Base-by-base conservation (phyloP, 2,113 vertebrate genomes). In the Boulengeromyrus knoepffleri region DNA sequence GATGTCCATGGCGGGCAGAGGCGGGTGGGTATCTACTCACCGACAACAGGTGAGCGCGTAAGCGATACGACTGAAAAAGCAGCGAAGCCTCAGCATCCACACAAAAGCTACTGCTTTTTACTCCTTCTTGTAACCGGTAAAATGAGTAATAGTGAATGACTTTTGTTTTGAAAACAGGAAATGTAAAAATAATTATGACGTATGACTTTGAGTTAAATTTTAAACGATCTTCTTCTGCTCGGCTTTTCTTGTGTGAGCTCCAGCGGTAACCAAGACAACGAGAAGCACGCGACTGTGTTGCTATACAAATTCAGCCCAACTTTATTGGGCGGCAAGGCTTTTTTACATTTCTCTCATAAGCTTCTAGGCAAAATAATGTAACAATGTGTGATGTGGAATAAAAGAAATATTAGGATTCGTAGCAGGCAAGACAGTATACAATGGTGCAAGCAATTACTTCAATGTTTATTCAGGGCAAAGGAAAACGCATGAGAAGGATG, bases 1-100 rank as follows among this genome's bases (percentile, higher is more conserved):
- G 84, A 97, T 96, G 95, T 97, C 95, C 97, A 98, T 97, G 86
- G 10, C 86, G 53, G 52, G 3, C 50, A 52, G 19, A 27, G 45
- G 2, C 45, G 5, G 17, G 46, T 21, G 56, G 24, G 56, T 62
- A 10, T 6, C 70, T 53, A 52, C 15, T 31, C 19, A 80, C 31
- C 27, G 53, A 83, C 17, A 89, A 77, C 50, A 52, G 56, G 56
- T 62, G 56, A 62, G 56, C 56, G 56, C 24, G 24, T 62, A 46
- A 84, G 36, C 36, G 80, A 45, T 24, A 74, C 27, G 3, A 36
- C 42, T 24, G 36, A 45, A 21, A 46, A 42, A 9, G 19, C 42
- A 39, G 39, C 19, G 45, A 84, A 84, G 15, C 12, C 7, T 84
- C 39, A 84, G 15, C 6, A 9, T 58, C 21, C 21, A 58, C 56